Evolutionary conservation across 2,888 invertebrate genomes (phyloP), one percentile per base, ranked within the genome.

Genomic region (Nasonovia ribisnigri): DNA sequence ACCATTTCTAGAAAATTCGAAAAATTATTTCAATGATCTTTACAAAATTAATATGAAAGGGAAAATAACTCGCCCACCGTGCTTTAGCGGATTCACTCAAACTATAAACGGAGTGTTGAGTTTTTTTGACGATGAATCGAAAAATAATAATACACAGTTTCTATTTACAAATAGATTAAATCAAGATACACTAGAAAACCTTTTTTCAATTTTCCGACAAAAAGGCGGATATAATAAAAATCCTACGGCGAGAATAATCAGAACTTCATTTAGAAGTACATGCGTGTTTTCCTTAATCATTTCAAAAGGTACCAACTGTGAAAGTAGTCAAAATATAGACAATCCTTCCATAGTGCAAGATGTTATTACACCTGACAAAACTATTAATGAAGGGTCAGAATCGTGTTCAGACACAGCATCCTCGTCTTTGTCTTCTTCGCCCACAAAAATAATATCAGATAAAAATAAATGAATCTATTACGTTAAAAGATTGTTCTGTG

Each of bases 221-320:
- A 87, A 48, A 87, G 48, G 87, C n/a, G 87, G 48, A 5, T 87
- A 48, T 87, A 87, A 87, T 48, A 87, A 87, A 48, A 48, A 87
- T 48, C 87, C n/a, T n/a, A 87, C 87, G 29, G 87, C 87, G 48
- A 87, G 87, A 48, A 87, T 48, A n/a, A 48, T 87, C n/a, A 46
- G 48, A 48, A 87, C 87, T 48, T 48, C 87, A 87, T 87, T 87
- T 48, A 87, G n/a, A 87, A 87, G 60, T 11, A 29, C 60, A 29
- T 29, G 60, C 8, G 60, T 29, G 60, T 11, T 60, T 60, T 60
- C 60, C 29, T 60, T 60, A 60, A 29, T 60, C 0, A 29, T 29
- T 60, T 60, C 29, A 60, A 60, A 60, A 60, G 57, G 57, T 57
- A 57, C 57, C 24, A 57, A 26, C 24, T 57, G 57, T 57, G 57